A percentile compares a stretch with the other conserved stretches of the same genome.
These are phyloP conservation scores for Rhysida immarginata DNA, from an alignment of 1,140 invertebrate genomes.

Conservation along the genomic window DNA sequence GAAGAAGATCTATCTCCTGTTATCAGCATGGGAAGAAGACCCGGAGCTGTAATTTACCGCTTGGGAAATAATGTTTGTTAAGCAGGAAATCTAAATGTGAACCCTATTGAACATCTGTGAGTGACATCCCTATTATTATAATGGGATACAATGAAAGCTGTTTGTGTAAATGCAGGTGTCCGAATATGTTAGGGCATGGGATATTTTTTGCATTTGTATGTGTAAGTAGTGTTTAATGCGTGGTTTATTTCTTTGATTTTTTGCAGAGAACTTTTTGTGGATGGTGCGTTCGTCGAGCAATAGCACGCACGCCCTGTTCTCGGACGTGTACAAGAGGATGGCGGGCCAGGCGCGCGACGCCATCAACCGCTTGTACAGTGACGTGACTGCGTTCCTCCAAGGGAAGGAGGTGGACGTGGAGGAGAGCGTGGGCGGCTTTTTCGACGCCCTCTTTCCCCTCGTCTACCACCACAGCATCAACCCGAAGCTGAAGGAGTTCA, in stretches of 20 bases:
- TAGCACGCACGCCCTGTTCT: conserved; percentile 54
- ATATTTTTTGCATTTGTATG: no score
- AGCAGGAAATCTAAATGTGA: no score
- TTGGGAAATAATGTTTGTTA: no score
- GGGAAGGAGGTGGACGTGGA: conserved; percentile 34
- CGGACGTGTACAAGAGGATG: conserved; percentile 55
- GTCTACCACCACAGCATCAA: conserved; percentile 55
- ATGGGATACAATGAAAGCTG: no score
- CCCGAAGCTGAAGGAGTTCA: conserved; percentile 39
- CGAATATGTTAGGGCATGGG: no score
- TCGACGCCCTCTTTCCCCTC: conserved; percentile 62
- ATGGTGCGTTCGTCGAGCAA: conserved; percentile 58
- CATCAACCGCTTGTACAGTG: conserved; percentile 47
- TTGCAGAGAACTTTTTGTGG: conserved; percentile 32
- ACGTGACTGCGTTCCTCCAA: conserved; percentile 47
- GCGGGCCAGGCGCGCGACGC: conserved; percentile 42
- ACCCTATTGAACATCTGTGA: no score
- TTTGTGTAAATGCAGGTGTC: no score
- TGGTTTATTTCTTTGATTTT: background rate
- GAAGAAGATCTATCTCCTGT: no score
- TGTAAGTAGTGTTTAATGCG: no score
- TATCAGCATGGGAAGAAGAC: no score
- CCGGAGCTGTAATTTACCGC: no score
- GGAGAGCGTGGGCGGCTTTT: conserved; percentile 54
- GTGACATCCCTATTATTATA: no score